These are phyloP conservation scores for Ophion obscuratus DNA, from an alignment of 2,888 invertebrate genomes.

Conservation along the genomic window DNA sequence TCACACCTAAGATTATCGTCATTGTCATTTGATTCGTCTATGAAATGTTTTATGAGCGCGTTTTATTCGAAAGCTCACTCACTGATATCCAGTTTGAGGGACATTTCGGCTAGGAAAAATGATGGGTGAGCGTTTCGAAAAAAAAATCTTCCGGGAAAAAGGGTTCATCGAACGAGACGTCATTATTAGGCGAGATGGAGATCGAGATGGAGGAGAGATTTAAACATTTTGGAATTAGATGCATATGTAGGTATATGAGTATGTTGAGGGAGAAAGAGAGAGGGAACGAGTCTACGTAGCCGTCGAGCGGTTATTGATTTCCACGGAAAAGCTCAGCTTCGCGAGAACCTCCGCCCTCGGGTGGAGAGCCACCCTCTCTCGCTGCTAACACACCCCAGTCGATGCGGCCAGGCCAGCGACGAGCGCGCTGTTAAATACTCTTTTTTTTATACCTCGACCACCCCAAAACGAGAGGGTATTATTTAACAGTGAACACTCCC, in stretches of 20 bases:
- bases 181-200: background rate
- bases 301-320: conserved; percentile 80
- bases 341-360: conserved; percentile 72
- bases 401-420: conserved; percentile 26
- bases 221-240: background rate
- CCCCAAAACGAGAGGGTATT: background rate
- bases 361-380: conserved; percentile 60
- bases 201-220: background rate
- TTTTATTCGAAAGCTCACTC: conserved; percentile 12
- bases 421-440: conserved; percentile 44
- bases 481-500: too few relatives aligned
- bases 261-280: conserved; percentile 9
- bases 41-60: conserved; percentile 48
- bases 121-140: conserved; percentile 23
- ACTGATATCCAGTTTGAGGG: conserved; percentile 8
- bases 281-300: conserved; percentile 66
- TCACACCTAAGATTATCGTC: background rate
- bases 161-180: conserved; percentile 19
- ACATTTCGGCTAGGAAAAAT: conserved; percentile 18
- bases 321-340: conserved; percentile 77
- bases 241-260: background rate
- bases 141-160: background rate
- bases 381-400: conserved; percentile 57
- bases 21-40: conserved; percentile 32
- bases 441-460: conserved; percentile 23